phyloP scores from a whole-genome alignment of 1,140 invertebrate species.

The Meloidogyne hapla region DNA sequence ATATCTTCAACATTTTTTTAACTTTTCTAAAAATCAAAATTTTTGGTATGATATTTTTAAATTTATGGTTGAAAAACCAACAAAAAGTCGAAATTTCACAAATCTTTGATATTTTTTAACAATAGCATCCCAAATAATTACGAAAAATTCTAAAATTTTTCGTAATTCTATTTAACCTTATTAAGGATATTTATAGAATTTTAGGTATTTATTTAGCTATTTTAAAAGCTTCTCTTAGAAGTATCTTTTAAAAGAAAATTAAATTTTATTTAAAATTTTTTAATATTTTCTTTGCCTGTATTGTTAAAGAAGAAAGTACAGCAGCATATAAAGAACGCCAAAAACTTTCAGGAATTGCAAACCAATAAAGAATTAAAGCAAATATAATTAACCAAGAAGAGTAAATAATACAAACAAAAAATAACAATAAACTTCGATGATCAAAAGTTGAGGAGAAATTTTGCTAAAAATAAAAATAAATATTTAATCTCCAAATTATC shows the following conservation, averaged over 20 bases:
- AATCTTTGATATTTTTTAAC: no score
- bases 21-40: no score
- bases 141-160: no score
- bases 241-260: constrained; percentile 1
- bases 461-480: not conserved
- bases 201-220: no score
- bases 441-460: not conserved
- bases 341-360: constrained; percentile 42
- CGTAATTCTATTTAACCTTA: no score
- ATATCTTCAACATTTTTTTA: not conserved
- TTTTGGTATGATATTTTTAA: no score
- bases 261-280: not conserved
- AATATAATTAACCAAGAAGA: constrained; percentile 36
- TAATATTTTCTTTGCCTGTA: constrained; percentile 28
- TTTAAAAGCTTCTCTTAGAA: no score
- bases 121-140: no score
- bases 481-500: no score
- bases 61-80: no score
- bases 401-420: constrained; percentile 25
- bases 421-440: constrained; percentile 15
- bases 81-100: no score
- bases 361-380: constrained; percentile 26
- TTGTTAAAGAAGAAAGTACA: constrained; percentile 42
- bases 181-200: no score
- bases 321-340: constrained; percentile 50